Evolutionary conservation across 2,888 invertebrate genomes (phyloP).

Genomic region (Chromoteleia sp.): DNA sequence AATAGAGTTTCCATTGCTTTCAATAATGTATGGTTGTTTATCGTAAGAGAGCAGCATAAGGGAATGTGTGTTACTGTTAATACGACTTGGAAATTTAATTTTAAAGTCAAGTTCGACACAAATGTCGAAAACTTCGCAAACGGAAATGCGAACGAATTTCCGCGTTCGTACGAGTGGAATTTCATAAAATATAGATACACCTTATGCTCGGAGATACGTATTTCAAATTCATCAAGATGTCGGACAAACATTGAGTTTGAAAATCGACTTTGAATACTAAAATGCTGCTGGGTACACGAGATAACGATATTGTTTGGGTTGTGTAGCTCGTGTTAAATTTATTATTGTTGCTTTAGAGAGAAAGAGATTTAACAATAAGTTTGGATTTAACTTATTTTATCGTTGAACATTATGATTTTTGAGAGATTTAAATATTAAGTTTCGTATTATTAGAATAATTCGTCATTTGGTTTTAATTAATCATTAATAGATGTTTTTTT

Average conservation of each 20-base stretch:
- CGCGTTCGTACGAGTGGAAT: conserved; percentile 14
- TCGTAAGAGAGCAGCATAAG: conserved; percentile 1
- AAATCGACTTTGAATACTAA: conserved; percentile 52
- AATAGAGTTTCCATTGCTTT: neutral
- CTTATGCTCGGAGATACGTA: conserved; percentile 39
- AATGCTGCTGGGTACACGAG: conserved; percentile 25
- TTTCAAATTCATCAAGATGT: conserved; percentile 50
- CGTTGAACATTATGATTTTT: neutral
- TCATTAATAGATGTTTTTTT: too few relatives aligned
- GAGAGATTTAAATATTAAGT: too few relatives aligned
- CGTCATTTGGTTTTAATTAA: too few relatives aligned
- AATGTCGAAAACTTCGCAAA: conserved; percentile 39
- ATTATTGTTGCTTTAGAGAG: conserved; percentile 14
- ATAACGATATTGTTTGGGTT: conserved; percentile 42
- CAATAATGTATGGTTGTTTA: neutral
- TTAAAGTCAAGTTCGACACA: conserved; percentile 33
- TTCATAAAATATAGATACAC: conserved; percentile 47
- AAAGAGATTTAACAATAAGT: neutral
- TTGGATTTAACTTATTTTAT: neutral
- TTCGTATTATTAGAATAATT: too few relatives aligned
- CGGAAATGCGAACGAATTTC: conserved; percentile 37
- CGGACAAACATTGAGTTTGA: conserved; percentile 50
- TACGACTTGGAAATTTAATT: conserved; percentile 22
- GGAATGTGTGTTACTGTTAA: conserved; percentile 16
- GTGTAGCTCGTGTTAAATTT: conserved; percentile 1